These are phyloP conservation scores for Scaptomyza cyrtandrae DNA, from an alignment of 2,888 invertebrate genomes.

Conservation along the genomic window DNA sequence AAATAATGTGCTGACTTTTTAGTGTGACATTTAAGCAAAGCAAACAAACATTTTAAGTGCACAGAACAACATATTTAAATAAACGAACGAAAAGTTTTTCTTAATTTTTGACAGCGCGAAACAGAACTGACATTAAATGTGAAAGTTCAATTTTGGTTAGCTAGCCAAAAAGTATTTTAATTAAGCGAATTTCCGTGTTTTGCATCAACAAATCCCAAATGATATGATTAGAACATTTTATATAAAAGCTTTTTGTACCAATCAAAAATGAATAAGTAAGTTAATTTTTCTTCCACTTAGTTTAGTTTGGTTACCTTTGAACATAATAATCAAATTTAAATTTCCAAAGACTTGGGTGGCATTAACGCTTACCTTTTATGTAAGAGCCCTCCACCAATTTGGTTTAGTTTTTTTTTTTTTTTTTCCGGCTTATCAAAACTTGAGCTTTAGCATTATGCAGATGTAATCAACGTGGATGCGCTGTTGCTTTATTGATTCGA, in stretches of 20 bases:
- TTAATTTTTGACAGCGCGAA: not conserved
- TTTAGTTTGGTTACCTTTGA: not conserved
- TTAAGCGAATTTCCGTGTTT: not conserved
- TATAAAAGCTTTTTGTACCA: not conserved
- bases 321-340: constrained; percentile 28
- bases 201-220: constrained; percentile 17
- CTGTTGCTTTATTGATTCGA: constrained; percentile 23
- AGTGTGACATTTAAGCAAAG: constrained; percentile 21
- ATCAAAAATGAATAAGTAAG: not conserved
- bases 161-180: constrained; percentile 2
- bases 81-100: not conserved
- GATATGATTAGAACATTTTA: not conserved
- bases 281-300: not conserved
- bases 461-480: constrained; percentile 32
- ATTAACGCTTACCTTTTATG: constrained; percentile 32
- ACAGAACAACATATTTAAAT: not conserved
- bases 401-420: too few relatives aligned
- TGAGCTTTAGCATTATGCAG: constrained; percentile 15
- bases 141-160: constrained; percentile 1
- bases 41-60: not conserved
- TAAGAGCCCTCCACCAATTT: constrained; percentile 36
- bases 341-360: constrained; percentile 29
- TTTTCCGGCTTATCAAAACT: constrained; percentile 26
- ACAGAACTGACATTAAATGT: constrained; percentile 4
- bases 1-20: not conserved